Base-by-base conservation (phyloP, 35 echinoderm and acorn worm species). In the Acanthaster planci region DNA sequence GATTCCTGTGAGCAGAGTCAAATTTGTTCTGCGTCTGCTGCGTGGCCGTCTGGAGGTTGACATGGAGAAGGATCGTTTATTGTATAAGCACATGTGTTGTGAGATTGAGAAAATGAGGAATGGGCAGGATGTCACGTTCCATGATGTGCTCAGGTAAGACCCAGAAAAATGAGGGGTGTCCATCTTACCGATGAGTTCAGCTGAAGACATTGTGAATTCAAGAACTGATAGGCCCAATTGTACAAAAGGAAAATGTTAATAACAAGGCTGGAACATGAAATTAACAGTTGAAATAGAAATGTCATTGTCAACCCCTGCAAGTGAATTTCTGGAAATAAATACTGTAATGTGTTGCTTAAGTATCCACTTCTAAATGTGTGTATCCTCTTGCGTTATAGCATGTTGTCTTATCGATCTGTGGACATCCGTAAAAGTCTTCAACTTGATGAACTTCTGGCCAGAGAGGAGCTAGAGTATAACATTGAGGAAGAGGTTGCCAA, bases 401-500 rank as follows among this genome's bases (percentile, higher is more conserved):
- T 98, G 95, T 75, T 98, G 53, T 91, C 88, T 7, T 98, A 98
- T 77, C 88, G 95, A 3, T 94, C 95, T 86, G 95, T 98, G 30
- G 95, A 98, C 75, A 98, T 98, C 27, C 88, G 95, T 21, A 98
- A 98, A 44, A 84, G 82, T 40, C 82, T 98, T 14, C 95, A 98
- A 81, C 85, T 98, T 37, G 95, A 98, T 82, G 96, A 99, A 57
- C 47, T 99, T n/a, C 67, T 99, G 89, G 92, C 92, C 0, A 84
- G 92, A 80, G 96, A 99, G 84, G 96, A 99, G 78, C 54, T 99
- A 21, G 96, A 99, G 56, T 99, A 93, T 78, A 94, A 93, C 59
- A 99, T 99, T 79, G 96, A 99, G 75, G 96, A 99, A 53, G 96
- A 99, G 75, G 96, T 99, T 60, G 96, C 96, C 60, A 99, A 99